Conservation (phyloP, 2,888 invertebrate genomes). For the Tricholauxania praeusta region DNA sequence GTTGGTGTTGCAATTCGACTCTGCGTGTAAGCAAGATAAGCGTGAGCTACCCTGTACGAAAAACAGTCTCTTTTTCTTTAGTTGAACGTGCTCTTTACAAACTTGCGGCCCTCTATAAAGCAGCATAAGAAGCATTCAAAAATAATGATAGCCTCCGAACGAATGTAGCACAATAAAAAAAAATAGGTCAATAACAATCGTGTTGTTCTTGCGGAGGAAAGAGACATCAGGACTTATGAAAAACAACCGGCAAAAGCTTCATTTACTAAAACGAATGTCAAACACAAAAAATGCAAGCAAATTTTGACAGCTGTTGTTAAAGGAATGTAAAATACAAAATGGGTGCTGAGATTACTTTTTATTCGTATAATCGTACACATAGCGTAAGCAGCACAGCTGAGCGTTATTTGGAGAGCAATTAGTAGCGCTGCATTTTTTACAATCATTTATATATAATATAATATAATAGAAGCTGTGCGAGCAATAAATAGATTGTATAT, state of each 20-base stretch:
- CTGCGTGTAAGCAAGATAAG: too few species aligned
- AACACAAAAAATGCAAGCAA: background rate
- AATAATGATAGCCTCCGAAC: background rate
- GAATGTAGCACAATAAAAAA: background rate
- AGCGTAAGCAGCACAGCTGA: constrained; percentile 16
- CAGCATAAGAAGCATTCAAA: background rate
- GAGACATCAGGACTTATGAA: too few species aligned
- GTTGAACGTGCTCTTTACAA: background rate
- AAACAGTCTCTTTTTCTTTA: too few species aligned
- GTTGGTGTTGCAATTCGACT: too few species aligned
- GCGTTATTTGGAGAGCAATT: background rate
- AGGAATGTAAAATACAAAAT: constrained; percentile 5
- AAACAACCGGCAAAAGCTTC: too few species aligned
- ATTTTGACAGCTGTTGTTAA: background rate
- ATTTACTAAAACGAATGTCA: too few species aligned
- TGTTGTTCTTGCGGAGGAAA: background rate
- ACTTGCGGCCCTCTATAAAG: background rate
- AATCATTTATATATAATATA: background rate
- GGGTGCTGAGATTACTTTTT: constrained; percentile 2
- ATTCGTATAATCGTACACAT: background rate
- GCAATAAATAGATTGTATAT: background rate
- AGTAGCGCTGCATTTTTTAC: background rate
- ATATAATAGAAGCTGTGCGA: background rate
- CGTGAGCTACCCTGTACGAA: too few species aligned
- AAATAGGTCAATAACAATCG: background rate